Evolutionary conservation across 2,113 vertebrate genomes (phyloP).

Genomic region (Xiphophorus couchianus): DNA sequence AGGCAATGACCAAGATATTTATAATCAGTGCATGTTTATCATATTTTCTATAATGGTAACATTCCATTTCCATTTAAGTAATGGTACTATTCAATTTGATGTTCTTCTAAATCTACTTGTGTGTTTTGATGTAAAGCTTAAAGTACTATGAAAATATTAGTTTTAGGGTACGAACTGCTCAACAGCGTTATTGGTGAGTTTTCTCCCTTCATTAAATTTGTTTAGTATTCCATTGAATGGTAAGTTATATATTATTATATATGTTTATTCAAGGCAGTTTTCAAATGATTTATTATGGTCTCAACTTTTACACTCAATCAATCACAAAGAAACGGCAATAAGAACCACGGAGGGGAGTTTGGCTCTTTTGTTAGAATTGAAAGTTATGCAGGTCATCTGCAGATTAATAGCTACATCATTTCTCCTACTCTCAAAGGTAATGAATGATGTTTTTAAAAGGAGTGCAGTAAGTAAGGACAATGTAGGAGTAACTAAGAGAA

Average conservation of each 20-base stretch:
- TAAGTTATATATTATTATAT: neutral
- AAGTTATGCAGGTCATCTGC: constrained; percentile 14
- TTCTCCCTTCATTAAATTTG: neutral
- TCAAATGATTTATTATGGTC: neutral
- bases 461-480: constrained; percentile 75
- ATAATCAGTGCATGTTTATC: no score
- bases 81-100: neutral
- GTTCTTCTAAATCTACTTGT: no score
- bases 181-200: no score
- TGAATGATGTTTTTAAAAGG: constrained; percentile 46
- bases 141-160: no score
- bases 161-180: no score
- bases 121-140: no score
- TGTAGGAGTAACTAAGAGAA: constrained; percentile 78
- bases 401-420: constrained; percentile 48
- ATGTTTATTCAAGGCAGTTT: neutral
- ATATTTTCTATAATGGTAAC: no score
- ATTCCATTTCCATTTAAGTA: no score
- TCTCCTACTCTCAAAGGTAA: constrained; percentile 42
- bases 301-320: neutral
- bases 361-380: neutral
- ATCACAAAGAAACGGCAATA: neutral
- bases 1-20: no score
- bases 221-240: neutral
- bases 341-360: neutral